phyloP scores from a whole-genome alignment of 1,140 invertebrate genomes.

The Brachionus plicatilis region DNA sequence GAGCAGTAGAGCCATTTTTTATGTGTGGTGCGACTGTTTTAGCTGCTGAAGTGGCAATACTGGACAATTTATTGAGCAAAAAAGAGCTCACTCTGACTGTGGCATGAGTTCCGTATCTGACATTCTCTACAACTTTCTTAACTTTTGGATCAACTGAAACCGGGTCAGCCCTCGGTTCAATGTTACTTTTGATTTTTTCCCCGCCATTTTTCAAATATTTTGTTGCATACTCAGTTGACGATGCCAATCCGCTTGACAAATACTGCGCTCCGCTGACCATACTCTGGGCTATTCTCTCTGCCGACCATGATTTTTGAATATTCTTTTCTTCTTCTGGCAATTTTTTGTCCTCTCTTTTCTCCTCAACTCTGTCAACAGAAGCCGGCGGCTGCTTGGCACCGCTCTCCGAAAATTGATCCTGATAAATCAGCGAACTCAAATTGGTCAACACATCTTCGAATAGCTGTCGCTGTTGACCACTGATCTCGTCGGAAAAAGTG shows the following conservation, averaged over 20 bases:
- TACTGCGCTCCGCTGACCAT: constrained; percentile 9
- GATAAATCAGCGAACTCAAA: not conserved
- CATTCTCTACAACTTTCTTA: not conserved
- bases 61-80: constrained; percentile 13
- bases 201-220: constrained; percentile 9
- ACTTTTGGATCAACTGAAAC: constrained; percentile 19
- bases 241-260: not conserved
- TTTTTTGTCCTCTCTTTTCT: not conserved
- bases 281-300: constrained; percentile 9
- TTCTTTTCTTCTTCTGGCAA: not conserved
- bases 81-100: constrained; percentile 26
- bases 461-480: not conserved
- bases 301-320: not conserved
- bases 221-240: constrained; percentile 22
- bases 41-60: not conserved
- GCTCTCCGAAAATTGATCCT: not conserved
- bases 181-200: not conserved
- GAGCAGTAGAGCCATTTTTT: not conserved
- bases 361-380: not conserved
- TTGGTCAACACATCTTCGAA: constrained; percentile 23
- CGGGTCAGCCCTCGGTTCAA: not conserved
- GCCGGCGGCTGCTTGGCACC: not conserved
- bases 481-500: not conserved
- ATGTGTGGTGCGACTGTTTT: constrained; percentile 23
- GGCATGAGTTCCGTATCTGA: constrained; percentile 11